phyloP scores from a whole-genome alignment of 2,113 vertebrate genomes.

The Neofelis nebulosa region DNA sequence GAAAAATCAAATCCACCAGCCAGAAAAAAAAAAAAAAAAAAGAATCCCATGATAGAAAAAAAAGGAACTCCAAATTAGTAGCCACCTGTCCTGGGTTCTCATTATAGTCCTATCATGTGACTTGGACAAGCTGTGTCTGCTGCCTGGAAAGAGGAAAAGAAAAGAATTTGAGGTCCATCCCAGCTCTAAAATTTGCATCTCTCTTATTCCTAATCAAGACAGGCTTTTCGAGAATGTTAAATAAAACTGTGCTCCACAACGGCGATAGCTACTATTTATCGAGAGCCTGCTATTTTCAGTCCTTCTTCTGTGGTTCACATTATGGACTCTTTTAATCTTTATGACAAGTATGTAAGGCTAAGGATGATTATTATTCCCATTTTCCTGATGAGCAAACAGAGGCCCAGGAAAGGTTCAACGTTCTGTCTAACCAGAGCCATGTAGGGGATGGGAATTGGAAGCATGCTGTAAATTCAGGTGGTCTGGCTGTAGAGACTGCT shows the following conservation, averaged over 20 bases:
- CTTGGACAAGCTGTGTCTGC: background rate
- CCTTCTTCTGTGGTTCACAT: background rate
- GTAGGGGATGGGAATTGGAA: fast-evolving
- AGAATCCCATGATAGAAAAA: background rate
- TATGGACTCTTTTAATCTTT: background rate
- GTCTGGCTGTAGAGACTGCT: background rate
- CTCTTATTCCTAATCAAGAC: background rate
- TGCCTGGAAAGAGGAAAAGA: background rate
- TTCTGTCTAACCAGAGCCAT: background rate
- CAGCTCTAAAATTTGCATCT: slow-evolving; percentile 2
- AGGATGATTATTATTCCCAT: background rate
- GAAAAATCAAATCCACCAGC: background rate
- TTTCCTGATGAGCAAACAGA: slow-evolving; percentile 7
- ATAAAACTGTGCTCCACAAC: background rate
- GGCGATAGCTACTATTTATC: background rate
- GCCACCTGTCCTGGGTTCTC: background rate
- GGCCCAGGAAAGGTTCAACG: background rate
- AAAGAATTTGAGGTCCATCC: background rate
- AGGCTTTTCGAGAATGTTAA: background rate
- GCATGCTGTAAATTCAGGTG: background rate
- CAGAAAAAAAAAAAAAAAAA: background rate
- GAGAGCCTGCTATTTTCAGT: background rate
- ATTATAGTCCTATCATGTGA: background rate
- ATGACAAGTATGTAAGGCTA: background rate
- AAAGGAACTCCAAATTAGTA: slow-evolving; percentile 1